Base-by-base conservation (phyloP, 1,140 invertebrate species). In the Trichonephila clavipes region DNA sequence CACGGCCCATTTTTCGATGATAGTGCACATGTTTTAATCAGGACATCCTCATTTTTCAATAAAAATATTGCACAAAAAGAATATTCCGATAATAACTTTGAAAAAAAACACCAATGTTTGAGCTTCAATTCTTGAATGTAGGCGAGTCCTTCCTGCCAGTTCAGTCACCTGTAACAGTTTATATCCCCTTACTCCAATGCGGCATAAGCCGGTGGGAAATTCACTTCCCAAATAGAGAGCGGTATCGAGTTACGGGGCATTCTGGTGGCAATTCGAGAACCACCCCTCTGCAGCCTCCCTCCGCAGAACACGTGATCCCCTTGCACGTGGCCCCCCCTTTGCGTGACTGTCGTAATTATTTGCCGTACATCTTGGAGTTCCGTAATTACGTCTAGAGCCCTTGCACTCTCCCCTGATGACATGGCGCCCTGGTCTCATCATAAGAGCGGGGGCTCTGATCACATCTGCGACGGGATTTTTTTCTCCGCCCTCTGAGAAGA, bases 271-370 rank as follows among this genome's bases (percentile, higher is more conserved):
- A 83, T 83, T 44, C 82, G 51, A 83, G 51, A 77, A 18, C 82
- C 19, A 58, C 51, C 82, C 24, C 19, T 44, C 44, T 44, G 40
- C 24, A 24, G 51, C 51, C 51, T 51, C 51, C 51, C 51, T 51
- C 51, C 51, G 51, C 51, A 51, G 0, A 51, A 24, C 82, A 58
- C 82, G 82, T 58, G 82, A 58, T 24, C 82, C 82, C 82, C 14
- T 19, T 24, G 82, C 82, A 59, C 82, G 82, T 83, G 82, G 82
- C 8, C 82, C 40, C 82, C 44, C 82, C 82, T 58, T 59, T 83
- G 82, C 82, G 82, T 83, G 82, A 83, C 82, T 83, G 82, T 12
- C 82, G 44, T 83, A 83, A 83, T 83, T 83, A 83, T 83, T 83
- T 83, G 82, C 40, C 82, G 21, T 83, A 59, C 82, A 83, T 83